A percentile compares a stretch with the other conserved stretches of the same genome.
Conservation (phyloP, 37 sponge, comb jelly and placozoan species). For the Petrosia ficiformis region DNA sequence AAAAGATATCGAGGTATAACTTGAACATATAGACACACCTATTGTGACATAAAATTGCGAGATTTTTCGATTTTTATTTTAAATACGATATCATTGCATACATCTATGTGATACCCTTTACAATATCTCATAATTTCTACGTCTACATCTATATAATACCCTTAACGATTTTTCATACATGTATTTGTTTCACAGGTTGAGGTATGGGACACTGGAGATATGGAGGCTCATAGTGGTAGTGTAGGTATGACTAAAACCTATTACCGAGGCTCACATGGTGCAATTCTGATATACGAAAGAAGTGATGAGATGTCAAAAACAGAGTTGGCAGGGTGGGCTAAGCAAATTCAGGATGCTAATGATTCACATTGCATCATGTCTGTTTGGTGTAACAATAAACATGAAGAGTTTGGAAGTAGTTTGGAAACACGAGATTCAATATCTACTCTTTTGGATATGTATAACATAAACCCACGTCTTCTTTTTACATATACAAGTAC, state of each 20-base stretch:
- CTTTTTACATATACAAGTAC: not conserved
- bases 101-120: no score
- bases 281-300: not conserved
- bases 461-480: not conserved
- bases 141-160: no score
- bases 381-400: not conserved
- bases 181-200: not conserved
- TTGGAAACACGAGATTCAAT: not conserved
- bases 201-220: conserved; percentile 10
- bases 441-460: not conserved
- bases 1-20: no score
- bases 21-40: no score
- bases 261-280: not conserved
- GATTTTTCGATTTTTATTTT: no score
- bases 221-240: not conserved
- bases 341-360: not conserved
- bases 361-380: not conserved
- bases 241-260: conserved; percentile 12
- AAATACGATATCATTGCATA: no score
- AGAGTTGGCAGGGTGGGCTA: not conserved
- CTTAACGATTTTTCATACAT: no score
- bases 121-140: no score
- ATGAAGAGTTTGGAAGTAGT: not conserved
- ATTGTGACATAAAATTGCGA: no score
- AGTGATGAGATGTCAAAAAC: not conserved